Evolutionary conservation across 2,797 vertebrate genomes (phyloP), one percentile per base, ranked within the genome.

Genomic region (Platalea minor): DNA sequence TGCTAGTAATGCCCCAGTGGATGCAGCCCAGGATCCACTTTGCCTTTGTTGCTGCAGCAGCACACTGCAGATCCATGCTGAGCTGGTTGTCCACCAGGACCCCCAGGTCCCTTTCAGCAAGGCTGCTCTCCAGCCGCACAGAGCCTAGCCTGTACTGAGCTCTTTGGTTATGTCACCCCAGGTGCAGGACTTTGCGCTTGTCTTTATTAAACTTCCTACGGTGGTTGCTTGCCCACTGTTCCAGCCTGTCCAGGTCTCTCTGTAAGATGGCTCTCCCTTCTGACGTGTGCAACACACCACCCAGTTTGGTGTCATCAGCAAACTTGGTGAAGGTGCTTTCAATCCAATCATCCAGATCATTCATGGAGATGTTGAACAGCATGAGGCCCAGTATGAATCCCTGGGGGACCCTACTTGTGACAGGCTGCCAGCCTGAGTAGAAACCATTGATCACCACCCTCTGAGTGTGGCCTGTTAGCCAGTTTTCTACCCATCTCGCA

Each of bases 141-240:
- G 23, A 15, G 9, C 33, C 28, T 6, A 56, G 50, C 14, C 50
- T 46, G 15, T 21, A 39, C 50, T 37, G 68, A 28, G 21, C 35
- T 39, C 33, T 28, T 54, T 77, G 46, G 14, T 59, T n/a, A 13
- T 8, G 10, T 33, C 41, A 31, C 20, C n/a, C 17, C 63, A 80
- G 24, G 17, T 17, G 16, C 35, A 59, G 29, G n/a, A 41, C 45
- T 50, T n/a, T 17, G 53, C 23, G 26, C 53, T 35, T 68, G n/a
- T 11, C 48, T 61, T 73, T 35, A 13, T 28, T n/a, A 57, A 46
- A 53, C 7, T 50, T 50, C 60, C 15, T 9, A 31, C 10, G 21
- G 31, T 6, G 70, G 15, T 20, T 69, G 29, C 57, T 31, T 61
- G 2, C 20, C 48, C 0, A 0, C 33, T 50, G 13, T 28, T 72